These are phyloP conservation scores for Pseudopipra pipra DNA, from an alignment of 2,113 vertebrate species.

Conservation along the genomic window DNA sequence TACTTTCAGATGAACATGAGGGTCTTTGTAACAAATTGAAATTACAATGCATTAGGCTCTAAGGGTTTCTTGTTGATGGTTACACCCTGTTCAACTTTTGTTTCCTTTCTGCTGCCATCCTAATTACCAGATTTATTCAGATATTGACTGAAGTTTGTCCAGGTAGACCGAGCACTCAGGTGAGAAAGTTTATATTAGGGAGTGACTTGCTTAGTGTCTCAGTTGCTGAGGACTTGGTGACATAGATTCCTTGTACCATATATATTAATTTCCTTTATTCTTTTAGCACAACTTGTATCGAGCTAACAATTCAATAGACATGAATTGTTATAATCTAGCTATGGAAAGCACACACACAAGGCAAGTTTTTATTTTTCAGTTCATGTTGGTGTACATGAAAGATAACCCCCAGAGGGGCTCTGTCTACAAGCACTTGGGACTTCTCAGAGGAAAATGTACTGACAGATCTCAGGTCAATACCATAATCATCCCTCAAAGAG, in stretches of 20 bases:
- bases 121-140: background rate
- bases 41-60: background rate
- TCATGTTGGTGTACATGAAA: conserved; percentile 50
- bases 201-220: background rate
- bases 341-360: conserved; percentile 38
- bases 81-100: background rate
- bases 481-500: conserved; percentile 58
- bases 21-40: background rate
- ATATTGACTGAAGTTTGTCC: background rate
- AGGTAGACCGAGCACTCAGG: background rate
- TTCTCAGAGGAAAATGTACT: conserved; percentile 70
- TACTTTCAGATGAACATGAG: background rate
- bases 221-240: background rate
- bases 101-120: background rate
- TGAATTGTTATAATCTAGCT: conserved; percentile 57
- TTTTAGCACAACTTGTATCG: background rate
- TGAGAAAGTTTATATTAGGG: background rate
- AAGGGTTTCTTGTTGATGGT: background rate
- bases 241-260: background rate
- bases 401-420: conserved; percentile 45
- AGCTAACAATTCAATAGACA: conserved; percentile 13
- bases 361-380: conserved; percentile 65
- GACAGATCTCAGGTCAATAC: conserved; percentile 71
- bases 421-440: conserved; percentile 58
- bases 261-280: background rate